These are phyloP conservation scores for Acanthochromis polyacanthus DNA, from an alignment of 2,113 vertebrate genomes.

Conservation along the genomic window DNA sequence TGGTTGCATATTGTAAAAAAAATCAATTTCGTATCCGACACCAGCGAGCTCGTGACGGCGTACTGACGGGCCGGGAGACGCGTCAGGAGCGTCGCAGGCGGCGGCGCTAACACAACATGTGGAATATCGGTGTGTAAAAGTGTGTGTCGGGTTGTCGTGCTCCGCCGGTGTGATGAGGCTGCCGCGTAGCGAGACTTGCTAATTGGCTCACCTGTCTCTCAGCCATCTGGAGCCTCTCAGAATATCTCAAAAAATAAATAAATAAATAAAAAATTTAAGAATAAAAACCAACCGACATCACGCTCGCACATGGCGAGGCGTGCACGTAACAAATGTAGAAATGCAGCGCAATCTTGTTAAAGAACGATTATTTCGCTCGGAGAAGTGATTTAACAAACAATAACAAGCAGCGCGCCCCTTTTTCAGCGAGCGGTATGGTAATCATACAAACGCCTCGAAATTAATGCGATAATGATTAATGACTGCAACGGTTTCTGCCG, in stretches of 20 bases:
- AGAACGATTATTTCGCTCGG: not conserved
- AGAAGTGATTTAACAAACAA: constrained; percentile 39
- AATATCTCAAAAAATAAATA: constrained; percentile 38
- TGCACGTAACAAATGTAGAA: constrained; percentile 29
- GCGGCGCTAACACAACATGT: constrained; percentile 47
- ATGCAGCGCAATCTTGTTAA: constrained; percentile 5
- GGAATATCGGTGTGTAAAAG: constrained; percentile 33
- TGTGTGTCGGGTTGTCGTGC: constrained; percentile 52
- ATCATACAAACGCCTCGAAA: constrained; percentile 13
- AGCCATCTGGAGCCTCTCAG: constrained; percentile 83
- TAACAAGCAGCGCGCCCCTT: constrained; percentile 6
- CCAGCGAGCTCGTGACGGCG: constrained; percentile 7
- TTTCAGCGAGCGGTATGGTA: not conserved
- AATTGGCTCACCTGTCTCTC: constrained; percentile 86
- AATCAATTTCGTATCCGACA: constrained; percentile 54
- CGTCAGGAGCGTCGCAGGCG: not conserved
- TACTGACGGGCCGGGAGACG: constrained; percentile 38
- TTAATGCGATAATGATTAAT: constrained; percentile 45
- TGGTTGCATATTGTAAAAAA: constrained; percentile 7
- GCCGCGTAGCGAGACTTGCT: constrained; percentile 79
- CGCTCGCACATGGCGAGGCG: constrained; percentile 17
- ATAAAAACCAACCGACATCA: constrained; percentile 37
- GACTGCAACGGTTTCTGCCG: constrained; percentile 2
- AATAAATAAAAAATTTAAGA: not conserved
- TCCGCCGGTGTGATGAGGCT: constrained; percentile 76